Evolutionary conservation across 2,797 vertebrate genomes (phyloP), one percentile per base, ranked within the genome.

Genomic region (Lates japonicus): DNA sequence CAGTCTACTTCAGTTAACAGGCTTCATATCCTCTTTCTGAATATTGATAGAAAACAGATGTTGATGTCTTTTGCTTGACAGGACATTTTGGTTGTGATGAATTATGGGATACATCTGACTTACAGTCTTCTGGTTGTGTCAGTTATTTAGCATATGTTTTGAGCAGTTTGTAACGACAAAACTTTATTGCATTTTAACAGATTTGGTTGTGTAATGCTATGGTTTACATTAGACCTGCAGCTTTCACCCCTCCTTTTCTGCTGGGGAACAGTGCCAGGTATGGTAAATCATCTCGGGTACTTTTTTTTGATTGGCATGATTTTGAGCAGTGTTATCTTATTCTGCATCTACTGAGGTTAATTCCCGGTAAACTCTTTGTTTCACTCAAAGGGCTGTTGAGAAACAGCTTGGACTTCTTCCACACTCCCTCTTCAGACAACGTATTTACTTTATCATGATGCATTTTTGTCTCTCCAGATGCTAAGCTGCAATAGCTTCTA

Each of bases 31-130:
- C 74, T 77, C 81, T 78, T 59, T 82, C 48, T 83, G 68, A 64
- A 35, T 66, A 71, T 39, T 80, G 89, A 92, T 70, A 61, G 82
- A 78, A 90, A 92, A 76, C 92, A 93, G 84, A 90, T 92, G 91
- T 65, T 77, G 57, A 79, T 51, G 58, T 65, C 2, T 60, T 75
- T 74, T 37, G 48, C 76, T 52, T 76, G 82, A 87, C 82, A 69
- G 72, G 66, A 78, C 35, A 57, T 78, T 51, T 65, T 31, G 59
- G 41, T 67, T 75, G 62, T 76, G 78, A 78, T 76, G 58, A 77
- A 74, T 84, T 80, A 84, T 52, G 62, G 35, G 16, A 75, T 71
- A 48, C 2, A 76, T 82, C 7, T 44, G n/a, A 67, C 68, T 9
- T 44, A 37, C 46, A 48, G 39, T 22, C 2, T 67, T 16, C 61